These are phyloP conservation scores for Sebastes nivosus DNA, from an alignment of 2,797 vertebrate species.

Conservation along the genomic window DNA sequence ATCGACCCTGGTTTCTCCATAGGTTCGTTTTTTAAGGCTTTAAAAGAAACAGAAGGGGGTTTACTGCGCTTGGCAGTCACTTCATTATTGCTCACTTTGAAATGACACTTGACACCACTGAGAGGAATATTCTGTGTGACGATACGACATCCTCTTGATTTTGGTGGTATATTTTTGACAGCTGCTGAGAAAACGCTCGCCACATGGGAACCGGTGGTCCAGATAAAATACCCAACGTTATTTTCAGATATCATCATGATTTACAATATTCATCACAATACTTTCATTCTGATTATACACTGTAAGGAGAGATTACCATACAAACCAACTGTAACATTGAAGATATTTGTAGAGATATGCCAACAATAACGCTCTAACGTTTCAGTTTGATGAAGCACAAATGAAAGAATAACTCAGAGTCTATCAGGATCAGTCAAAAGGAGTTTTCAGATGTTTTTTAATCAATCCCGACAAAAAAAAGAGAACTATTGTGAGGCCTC, in stretches of 20 bases:
- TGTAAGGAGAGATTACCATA: slow-evolving; percentile 42
- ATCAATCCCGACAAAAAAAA: slow-evolving; percentile 15
- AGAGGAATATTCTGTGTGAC: slow-evolving; percentile 40
- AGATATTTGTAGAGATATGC: not conserved
- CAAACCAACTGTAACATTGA: slow-evolving; percentile 2
- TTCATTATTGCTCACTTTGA: slow-evolving; percentile 60
- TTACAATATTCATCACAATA: slow-evolving; percentile 52
- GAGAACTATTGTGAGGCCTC: not conserved
- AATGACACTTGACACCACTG: slow-evolving; percentile 63
- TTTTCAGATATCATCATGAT: slow-evolving; percentile 53
- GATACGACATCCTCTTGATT: slow-evolving; percentile 49
- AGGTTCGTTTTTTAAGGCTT: slow-evolving; percentile 58
- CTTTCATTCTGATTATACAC: slow-evolving; percentile 59
- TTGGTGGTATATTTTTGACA: slow-evolving; percentile 54
- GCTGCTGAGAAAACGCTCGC: slow-evolving; percentile 47
- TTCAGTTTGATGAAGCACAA: slow-evolving; percentile 44
- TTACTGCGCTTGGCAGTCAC: slow-evolving; percentile 58
- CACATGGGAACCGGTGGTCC: slow-evolving; percentile 44
- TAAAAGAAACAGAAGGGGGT: slow-evolving; percentile 53
- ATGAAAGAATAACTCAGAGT: slow-evolving; percentile 35
- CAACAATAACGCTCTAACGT: slow-evolving; percentile 43
- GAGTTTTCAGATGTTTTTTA: slow-evolving; percentile 4
- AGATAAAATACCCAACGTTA: slow-evolving; percentile 47
- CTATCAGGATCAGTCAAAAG: slow-evolving; percentile 15
- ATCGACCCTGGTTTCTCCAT: slow-evolving; percentile 48